These are phyloP conservation scores for Chrysodeixis includens DNA, from an alignment of 2,888 invertebrate species.

Conservation along the genomic window DNA sequence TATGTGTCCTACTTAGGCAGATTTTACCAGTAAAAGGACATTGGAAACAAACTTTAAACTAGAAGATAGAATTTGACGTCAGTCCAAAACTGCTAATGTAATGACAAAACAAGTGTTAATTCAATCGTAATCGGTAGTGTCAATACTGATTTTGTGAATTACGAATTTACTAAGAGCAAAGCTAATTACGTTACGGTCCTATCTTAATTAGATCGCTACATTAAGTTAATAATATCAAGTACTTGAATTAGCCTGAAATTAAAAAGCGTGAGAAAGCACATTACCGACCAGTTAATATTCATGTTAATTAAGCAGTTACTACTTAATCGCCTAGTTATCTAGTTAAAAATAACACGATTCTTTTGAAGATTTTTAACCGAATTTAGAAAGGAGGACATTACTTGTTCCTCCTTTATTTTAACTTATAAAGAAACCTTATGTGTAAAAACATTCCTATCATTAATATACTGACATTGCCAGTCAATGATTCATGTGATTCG, in stretches of 20 bases:
- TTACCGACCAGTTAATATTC: slow-evolving; percentile 32
- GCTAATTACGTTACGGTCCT: slow-evolving; percentile 16
- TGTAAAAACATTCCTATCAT: slow-evolving; percentile 6
- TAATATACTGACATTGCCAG: slow-evolving; percentile 20
- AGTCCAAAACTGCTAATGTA: no score
- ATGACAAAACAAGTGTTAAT: no score
- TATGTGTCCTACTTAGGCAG: no score
- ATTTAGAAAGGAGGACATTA: slow-evolving; percentile 20
- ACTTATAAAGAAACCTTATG: no score
- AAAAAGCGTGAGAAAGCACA: slow-evolving; percentile 50
- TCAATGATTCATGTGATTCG: slow-evolving; percentile 49
- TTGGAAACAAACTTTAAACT: no score
- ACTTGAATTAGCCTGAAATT: slow-evolving; percentile 28
- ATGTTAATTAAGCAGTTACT: slow-evolving; percentile 27
- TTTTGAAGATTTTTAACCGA: slow-evolving; percentile 3
- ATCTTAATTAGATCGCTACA: slow-evolving; percentile 46
- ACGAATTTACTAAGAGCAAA: slow-evolving; percentile 13
- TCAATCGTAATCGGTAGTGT: no score
- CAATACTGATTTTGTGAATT: no score
- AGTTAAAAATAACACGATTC: not conserved
- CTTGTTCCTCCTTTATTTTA: no score
- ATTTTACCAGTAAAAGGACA: no score
- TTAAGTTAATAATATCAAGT: slow-evolving; percentile 32
- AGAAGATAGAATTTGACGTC: no score
- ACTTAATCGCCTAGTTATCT: slow-evolving; percentile 14